Evolutionary conservation across 2,113 vertebrate species (phyloP).

Genomic region (Malurus elegans): DNA sequence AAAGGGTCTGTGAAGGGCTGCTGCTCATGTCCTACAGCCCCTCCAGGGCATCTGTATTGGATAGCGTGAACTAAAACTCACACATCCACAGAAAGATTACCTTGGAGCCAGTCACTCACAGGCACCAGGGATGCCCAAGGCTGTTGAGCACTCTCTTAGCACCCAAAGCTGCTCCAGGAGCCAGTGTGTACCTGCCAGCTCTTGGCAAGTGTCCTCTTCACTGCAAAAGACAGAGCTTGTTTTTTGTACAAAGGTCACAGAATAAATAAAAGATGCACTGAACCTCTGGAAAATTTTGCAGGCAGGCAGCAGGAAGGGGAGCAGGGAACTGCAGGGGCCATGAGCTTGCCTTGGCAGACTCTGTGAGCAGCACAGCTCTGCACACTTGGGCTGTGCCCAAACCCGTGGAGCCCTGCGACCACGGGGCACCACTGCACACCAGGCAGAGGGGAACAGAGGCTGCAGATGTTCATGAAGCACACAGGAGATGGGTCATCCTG

Average conservation of each 20-base stretch:
- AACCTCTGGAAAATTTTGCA: background rate
- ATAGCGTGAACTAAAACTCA: background rate
- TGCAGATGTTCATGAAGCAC: background rate
- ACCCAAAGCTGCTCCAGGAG: background rate
- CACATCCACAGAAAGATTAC: background rate
- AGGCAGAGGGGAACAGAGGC: background rate
- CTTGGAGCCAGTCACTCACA: background rate
- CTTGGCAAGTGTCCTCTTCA: background rate
- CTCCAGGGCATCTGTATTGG: background rate
- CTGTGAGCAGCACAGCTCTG: background rate
- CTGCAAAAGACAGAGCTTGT: background rate
- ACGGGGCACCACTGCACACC: background rate
- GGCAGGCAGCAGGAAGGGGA: background rate
- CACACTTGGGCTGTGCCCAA: background rate
- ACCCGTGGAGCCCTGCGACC: background rate
- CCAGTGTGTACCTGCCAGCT: background rate
- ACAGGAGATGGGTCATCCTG: background rate
- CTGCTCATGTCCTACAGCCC: background rate
- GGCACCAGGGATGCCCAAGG: background rate
- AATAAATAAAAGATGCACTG: background rate
- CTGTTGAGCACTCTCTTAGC: background rate
- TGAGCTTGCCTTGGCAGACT: background rate
- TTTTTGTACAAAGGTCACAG: background rate
- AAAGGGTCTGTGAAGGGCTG: background rate
- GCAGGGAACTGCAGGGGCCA: background rate